These are phyloP conservation scores for Drosophila gunungcola DNA, from an alignment of 1,140 invertebrate species.

Conservation along the genomic window DNA sequence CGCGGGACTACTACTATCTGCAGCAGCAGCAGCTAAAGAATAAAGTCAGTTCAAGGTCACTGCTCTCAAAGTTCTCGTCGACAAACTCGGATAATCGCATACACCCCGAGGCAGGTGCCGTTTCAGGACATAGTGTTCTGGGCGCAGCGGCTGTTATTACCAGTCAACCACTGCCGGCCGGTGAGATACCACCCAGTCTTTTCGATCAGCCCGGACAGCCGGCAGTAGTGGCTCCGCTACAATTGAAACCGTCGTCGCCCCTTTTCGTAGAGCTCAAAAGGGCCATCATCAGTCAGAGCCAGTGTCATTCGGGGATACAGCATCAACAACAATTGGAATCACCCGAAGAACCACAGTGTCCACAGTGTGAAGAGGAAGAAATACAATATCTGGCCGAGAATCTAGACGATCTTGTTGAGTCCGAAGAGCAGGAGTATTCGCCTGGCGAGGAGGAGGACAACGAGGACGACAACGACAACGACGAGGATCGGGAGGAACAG, in stretches of 20 bases:
- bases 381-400: slow-evolving; percentile 22
- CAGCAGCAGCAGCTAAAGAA: slow-evolving; percentile 82
- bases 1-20: slow-evolving; percentile 78
- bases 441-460: slow-evolving; percentile 30
- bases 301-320: not conserved
- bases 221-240: slow-evolving; percentile 24
- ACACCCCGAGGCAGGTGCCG: slow-evolving; percentile 62
- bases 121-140: slow-evolving; percentile 43
- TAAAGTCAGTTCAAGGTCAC: slow-evolving; percentile 67
- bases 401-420: slow-evolving; percentile 27
- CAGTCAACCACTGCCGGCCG: slow-evolving; percentile 63
- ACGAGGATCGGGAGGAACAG: slow-evolving; percentile 8
- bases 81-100: slow-evolving; percentile 82
- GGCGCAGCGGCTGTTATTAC: slow-evolving; percentile 65
- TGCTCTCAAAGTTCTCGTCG: slow-evolving; percentile 76
- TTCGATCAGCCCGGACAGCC: slow-evolving; percentile 63
- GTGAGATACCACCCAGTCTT: slow-evolving; percentile 44
- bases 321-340: slow-evolving; percentile 5
- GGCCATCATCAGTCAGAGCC: slow-evolving; percentile 65
- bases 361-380: slow-evolving; percentile 49
- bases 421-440: slow-evolving; percentile 23
- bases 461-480: slow-evolving; percentile 26
- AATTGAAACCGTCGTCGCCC: slow-evolving; percentile 50
- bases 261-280: slow-evolving; percentile 72
- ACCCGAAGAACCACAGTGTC: slow-evolving; percentile 32